Evolutionary conservation across 1,140 invertebrate species (phyloP).

Genomic region (Trypoxylus dichotomus): DNA sequence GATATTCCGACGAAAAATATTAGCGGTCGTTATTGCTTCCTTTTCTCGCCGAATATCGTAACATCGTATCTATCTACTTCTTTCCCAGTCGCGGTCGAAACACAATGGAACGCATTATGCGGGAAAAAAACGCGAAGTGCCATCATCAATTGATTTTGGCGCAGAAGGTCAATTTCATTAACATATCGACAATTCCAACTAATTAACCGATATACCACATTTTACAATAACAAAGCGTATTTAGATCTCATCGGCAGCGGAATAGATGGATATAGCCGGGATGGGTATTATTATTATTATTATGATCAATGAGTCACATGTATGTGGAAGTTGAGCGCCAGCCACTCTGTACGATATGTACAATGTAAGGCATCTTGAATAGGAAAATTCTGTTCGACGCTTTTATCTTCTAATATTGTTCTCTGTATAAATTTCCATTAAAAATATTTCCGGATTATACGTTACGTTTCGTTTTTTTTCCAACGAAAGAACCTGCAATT

Average conservation of each 20-base stretch:
- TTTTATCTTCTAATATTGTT: no score
- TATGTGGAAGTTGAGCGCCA: not conserved
- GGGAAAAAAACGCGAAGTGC: not conserved
- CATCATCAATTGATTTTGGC: slow-evolving; percentile 18
- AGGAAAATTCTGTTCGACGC: no score
- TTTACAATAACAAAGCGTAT: slow-evolving; percentile 5
- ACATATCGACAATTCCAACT: slow-evolving; percentile 11
- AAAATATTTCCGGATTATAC: no score
- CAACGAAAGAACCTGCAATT: no score
- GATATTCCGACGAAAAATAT: not conserved
- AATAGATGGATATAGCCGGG: not conserved
- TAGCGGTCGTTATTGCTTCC: not conserved
- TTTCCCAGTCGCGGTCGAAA: not conserved
- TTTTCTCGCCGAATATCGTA: not conserved
- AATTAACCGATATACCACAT: slow-evolving; percentile 17
- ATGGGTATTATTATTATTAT: not conserved
- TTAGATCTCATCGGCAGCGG: not conserved
- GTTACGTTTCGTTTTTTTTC: no score
- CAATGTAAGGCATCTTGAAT: no score
- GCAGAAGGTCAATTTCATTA: slow-evolving; percentile 21
- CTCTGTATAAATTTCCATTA: no score
- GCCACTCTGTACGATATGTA: not conserved
- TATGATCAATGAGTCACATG: not conserved
- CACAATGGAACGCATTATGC: not conserved
- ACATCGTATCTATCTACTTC: not conserved